A percentile compares a stretch with the other conserved stretches of the same genome.
These are phyloP conservation scores for Lutjanus erythropterus DNA, from an alignment of 2,113 vertebrate genomes.

Conservation along the genomic window DNA sequence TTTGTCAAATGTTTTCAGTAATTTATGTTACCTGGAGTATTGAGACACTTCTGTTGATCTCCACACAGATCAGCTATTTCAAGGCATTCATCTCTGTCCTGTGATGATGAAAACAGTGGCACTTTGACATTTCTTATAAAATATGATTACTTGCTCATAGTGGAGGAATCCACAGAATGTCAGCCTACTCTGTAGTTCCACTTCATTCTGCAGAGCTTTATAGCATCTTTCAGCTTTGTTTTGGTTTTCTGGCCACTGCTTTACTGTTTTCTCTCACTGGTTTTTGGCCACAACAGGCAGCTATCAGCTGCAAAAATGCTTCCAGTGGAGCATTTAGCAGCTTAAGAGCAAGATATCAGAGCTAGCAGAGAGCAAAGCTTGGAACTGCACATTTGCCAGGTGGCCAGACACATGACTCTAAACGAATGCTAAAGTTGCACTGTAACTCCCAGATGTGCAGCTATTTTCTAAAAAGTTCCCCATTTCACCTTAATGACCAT, in stretches of 20 bases:
- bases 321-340: neutral
- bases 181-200: no score
- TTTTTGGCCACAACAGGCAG: neutral
- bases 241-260: no score
- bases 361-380: neutral
- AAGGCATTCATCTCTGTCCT: slow-evolving; percentile 92
- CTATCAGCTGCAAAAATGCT: no score
- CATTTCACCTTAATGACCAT: neutral
- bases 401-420: no score
- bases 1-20: neutral
- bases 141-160: neutral
- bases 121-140: neutral
- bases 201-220: neutral
- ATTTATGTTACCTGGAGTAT: slow-evolving; percentile 86
- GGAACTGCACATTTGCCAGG: neutral
- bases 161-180: neutral
- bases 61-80: slow-evolving; percentile 87
- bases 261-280: no score
- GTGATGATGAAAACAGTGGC: slow-evolving; percentile 57
- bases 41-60: slow-evolving; percentile 88
- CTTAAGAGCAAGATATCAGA: neutral
- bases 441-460: neutral
- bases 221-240: neutral
- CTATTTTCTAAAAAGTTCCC: neutral
- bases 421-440: neutral